A percentile compares a stretch with the other conserved stretches of the same genome.
Evolutionary conservation across 2,113 vertebrate genomes (phyloP).

Genomic region (cattle (Bos taurus)): DNA sequence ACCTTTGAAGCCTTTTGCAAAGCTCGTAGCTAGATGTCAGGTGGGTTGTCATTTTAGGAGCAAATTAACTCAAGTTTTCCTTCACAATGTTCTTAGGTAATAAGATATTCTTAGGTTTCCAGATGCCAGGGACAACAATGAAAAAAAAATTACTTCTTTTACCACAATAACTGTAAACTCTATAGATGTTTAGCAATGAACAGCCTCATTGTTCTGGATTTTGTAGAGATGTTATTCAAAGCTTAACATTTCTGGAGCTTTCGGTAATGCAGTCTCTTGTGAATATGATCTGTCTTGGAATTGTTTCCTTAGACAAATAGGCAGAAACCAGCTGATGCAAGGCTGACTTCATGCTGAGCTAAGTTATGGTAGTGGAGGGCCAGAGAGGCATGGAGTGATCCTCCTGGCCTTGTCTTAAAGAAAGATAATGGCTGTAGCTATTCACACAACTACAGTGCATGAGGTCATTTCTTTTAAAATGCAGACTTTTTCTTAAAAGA

Average conservation of each 20-base stretch:
- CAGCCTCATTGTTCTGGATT: slow-evolving; percentile 8
- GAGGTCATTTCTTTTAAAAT: slow-evolving; percentile 1
- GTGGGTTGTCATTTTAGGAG: slow-evolving; percentile 27
- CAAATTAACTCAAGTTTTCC: slow-evolving; percentile 32
- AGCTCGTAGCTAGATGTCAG: rapidly evolving
- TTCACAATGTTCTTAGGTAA: not conserved
- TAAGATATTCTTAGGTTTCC: not conserved
- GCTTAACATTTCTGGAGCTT: not conserved
- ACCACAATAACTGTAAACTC: not conserved
- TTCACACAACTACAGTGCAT: not conserved
- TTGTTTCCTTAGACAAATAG: slow-evolving; percentile 8
- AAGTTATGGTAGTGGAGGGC: not conserved
- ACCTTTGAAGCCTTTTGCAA: slow-evolving; percentile 46
- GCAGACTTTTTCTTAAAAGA: not conserved
- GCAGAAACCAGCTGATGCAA: not conserved
- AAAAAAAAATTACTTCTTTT: not conserved
- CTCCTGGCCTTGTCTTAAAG: not conserved
- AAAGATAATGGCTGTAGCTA: not conserved
- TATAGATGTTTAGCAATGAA: slow-evolving; percentile 1
- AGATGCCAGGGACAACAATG: slow-evolving; percentile 24
- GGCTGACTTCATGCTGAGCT: not conserved
- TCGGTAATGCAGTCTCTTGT: not conserved
- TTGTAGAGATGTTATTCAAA: not conserved
- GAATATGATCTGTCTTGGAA: not conserved
- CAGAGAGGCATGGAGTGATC: not conserved